phyloP scores from a whole-genome alignment of 2,888 invertebrate species.

The Sabatieria punctata region DNA sequence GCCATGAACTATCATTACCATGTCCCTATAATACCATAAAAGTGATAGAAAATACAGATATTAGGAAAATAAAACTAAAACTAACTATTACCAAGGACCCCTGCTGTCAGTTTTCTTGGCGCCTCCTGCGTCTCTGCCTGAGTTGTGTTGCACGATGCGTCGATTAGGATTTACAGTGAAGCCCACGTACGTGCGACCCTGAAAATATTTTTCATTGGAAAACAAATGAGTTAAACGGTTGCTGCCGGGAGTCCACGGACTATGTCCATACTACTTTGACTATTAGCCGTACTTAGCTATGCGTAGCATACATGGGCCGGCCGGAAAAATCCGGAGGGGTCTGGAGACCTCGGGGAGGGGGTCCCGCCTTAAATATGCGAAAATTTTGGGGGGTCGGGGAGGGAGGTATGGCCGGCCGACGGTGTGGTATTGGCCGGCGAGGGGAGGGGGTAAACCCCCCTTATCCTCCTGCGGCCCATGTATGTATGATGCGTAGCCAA shows the following conservation, averaged over 20 bases:
- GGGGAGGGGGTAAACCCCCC: too few relatives aligned
- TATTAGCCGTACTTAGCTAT: too few relatives aligned
- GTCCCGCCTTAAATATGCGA: too few relatives aligned
- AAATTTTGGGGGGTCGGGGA: too few relatives aligned
- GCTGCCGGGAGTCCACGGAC: neutral
- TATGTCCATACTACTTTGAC: neutral
- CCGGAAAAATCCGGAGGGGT: too few relatives aligned
- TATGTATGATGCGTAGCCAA: too few relatives aligned
- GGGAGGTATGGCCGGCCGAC: too few relatives aligned
- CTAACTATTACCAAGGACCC: conserved; percentile 65
- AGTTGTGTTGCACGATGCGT: conserved; percentile 79
- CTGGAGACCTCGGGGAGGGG: too few relatives aligned
- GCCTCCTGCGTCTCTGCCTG: conserved; percentile 67
- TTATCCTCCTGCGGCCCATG: too few relatives aligned
- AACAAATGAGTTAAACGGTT: neutral
- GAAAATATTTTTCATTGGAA: conserved; percentile 43
- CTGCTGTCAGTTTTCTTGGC: conserved; percentile 68
- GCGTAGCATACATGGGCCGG: too few relatives aligned
- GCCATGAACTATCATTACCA: conserved; percentile 84
- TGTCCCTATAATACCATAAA: conserved; percentile 57
- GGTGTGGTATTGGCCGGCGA: too few relatives aligned
- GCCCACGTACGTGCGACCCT: conserved; percentile 77
- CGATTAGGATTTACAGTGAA: conserved; percentile 82
- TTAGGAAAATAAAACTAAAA: too few relatives aligned
- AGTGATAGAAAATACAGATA: conserved; percentile 5